phyloP scores from a whole-genome alignment of 2,888 invertebrate species.

The Dorcus parallelipipedus region DNA sequence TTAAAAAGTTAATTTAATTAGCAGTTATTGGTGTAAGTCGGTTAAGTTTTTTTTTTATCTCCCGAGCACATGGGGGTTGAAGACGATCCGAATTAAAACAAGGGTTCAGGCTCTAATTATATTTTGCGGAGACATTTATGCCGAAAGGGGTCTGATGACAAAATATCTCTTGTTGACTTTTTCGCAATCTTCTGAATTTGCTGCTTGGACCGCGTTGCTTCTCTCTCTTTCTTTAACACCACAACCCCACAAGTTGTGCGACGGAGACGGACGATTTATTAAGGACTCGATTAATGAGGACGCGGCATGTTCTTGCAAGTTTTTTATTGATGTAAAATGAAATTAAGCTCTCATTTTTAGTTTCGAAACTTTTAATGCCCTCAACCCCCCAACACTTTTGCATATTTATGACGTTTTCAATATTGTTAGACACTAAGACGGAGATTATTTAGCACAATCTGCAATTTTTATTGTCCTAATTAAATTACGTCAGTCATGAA shows the following conservation, averaged over 20 bases:
- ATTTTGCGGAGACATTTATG: constrained; percentile 37
- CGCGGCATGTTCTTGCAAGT: neutral
- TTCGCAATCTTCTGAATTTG: constrained; percentile 4
- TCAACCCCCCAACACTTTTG: neutral
- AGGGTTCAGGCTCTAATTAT: constrained; percentile 35
- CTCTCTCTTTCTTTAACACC: no score
- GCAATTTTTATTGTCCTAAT: no score
- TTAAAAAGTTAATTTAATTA: constrained; percentile 47
- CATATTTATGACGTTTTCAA: no score
- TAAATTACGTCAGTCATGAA: no score
- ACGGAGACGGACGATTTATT: neutral
- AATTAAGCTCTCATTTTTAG: constrained; percentile 19
- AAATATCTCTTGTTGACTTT: constrained; percentile 34
- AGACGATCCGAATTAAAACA: constrained; percentile 34
- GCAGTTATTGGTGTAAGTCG: constrained; percentile 45
- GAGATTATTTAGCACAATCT: no score
- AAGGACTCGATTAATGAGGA: neutral
- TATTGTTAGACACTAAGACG: no score
- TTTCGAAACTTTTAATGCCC: constrained; percentile 16
- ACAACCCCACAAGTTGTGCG: neutral
- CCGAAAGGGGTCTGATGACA: constrained; percentile 36
- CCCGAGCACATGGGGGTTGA: constrained; percentile 31
- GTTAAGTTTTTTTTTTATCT: constrained; percentile 35
- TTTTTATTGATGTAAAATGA: constrained; percentile 23
- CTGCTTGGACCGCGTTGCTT: neutral